Conservation (phyloP, 1,140 invertebrate species). For the Choristoneura fumiferana region DNA sequence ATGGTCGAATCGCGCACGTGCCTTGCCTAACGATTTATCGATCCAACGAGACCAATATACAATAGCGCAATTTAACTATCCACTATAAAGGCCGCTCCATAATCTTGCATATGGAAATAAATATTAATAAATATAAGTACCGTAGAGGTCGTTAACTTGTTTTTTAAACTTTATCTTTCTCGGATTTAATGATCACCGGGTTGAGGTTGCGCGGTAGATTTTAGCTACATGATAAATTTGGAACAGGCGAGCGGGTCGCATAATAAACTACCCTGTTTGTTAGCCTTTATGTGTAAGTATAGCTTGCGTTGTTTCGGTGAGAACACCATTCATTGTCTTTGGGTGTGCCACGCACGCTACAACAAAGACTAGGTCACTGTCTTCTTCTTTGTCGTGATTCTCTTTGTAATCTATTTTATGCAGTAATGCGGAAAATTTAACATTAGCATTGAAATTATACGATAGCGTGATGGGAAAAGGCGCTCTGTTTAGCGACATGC, state of each 20-base stretch:
- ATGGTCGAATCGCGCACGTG: slow-evolving; percentile 31
- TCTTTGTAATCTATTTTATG: no score
- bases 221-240: slow-evolving; percentile 1
- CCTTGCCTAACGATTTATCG: slow-evolving; percentile 23
- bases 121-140: no score
- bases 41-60: no score
- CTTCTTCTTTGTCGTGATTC: no score
- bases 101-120: neutral
- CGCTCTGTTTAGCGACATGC: slow-evolving; percentile 13
- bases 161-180: neutral
- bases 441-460: no score
- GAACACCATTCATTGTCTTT: no score
- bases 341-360: no score
- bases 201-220: slow-evolving; percentile 3
- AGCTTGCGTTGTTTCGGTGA: neutral
- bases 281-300: neutral
- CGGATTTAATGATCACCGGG: slow-evolving; percentile 3
- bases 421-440: no score
- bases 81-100: slow-evolving; percentile 27
- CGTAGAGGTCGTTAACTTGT: neutral
- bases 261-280: neutral
- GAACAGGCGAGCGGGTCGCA: neutral
- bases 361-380: no score
- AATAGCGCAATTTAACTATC: slow-evolving; percentile 27
- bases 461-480: no score